Conservation (phyloP, 2,797 vertebrate genomes). For the Hybognathus amarus region DNA sequence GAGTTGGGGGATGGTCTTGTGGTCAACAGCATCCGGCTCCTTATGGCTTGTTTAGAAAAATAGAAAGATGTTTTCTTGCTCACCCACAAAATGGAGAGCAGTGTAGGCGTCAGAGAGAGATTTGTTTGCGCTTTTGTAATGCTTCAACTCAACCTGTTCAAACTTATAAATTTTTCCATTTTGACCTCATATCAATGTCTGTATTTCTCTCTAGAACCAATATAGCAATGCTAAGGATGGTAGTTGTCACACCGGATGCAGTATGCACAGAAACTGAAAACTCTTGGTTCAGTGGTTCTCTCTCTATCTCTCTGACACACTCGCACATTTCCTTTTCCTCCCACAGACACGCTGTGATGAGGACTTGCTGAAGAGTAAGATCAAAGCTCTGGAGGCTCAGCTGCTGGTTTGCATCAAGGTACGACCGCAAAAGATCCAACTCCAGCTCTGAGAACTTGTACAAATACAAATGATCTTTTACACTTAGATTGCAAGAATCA, state of each 20-base stretch:
- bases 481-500: background rate
- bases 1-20: slow-evolving; percentile 61
- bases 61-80: slow-evolving; percentile 55
- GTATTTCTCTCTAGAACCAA: background rate
- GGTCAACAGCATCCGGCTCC: slow-evolving; percentile 76
- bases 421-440: slow-evolving; percentile 59
- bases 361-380: slow-evolving; percentile 87
- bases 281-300: slow-evolving; percentile 42
- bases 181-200: background rate
- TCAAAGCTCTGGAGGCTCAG: slow-evolving; percentile 88
- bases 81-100: slow-evolving; percentile 61
- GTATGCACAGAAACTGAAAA: slow-evolving; percentile 52
- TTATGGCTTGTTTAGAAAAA: slow-evolving; percentile 47
- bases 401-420: slow-evolving; percentile 91
- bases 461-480: background rate
- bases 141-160: background rate
- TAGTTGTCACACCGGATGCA: slow-evolving; percentile 48
- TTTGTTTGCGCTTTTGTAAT: background rate
- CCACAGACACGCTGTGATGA: slow-evolving; percentile 89
- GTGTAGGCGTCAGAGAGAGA: slow-evolving; percentile 40
- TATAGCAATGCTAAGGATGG: background rate
- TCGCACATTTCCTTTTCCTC: slow-evolving; percentile 71
- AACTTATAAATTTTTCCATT: background rate
- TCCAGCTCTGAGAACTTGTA: background rate
- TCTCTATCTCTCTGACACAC: slow-evolving; percentile 57